These are phyloP conservation scores for Lucilia cuprina DNA, from an alignment of 1,140 invertebrate genomes.

Conservation along the genomic window DNA sequence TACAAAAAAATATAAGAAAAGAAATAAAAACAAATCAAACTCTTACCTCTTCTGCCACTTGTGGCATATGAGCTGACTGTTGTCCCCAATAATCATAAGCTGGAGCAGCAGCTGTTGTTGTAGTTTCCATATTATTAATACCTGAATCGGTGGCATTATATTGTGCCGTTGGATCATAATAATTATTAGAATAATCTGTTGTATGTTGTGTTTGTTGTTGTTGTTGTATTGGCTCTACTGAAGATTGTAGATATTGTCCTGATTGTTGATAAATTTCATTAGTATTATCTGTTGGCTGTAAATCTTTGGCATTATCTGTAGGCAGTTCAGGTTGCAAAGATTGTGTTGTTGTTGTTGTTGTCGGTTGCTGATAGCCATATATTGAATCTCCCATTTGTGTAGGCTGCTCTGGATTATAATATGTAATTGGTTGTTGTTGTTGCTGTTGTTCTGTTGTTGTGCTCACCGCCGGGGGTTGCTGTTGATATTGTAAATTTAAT, in stretches of 20 bases:
- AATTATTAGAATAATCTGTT: slow-evolving; percentile 42
- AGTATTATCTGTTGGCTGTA: neutral
- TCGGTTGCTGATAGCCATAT: slow-evolving; percentile 38
- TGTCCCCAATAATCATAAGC: slow-evolving; percentile 38
- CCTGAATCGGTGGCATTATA: slow-evolving; percentile 2
- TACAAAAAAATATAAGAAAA: neutral
- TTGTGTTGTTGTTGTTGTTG: slow-evolving; percentile 8
- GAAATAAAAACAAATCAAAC: neutral
- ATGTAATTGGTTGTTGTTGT: slow-evolving; percentile 22
- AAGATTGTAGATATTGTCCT: slow-evolving; percentile 46
- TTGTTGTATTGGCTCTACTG: slow-evolving; percentile 38
- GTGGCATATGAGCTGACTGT: slow-evolving; percentile 35
- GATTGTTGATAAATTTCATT: slow-evolving; percentile 28
- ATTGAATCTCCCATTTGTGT: neutral
- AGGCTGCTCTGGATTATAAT: slow-evolving; percentile 31
- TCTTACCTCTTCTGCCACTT: slow-evolving; percentile 42
- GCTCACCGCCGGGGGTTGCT: neutral
- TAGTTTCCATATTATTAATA: slow-evolving; percentile 7
- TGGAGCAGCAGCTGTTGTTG: neutral
- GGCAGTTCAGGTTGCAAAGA: neutral
- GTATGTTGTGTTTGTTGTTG: neutral
- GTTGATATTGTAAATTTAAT: slow-evolving; percentile 57
- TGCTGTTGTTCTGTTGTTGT: slow-evolving; percentile 26
- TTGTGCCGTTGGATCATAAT: slow-evolving; percentile 48
- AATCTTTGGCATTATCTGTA: neutral